A percentile compares a stretch with the other conserved stretches of the same genome.
Conservation (phyloP, 1,140 invertebrate species). For the Alviniconcha marisindica region DNA sequence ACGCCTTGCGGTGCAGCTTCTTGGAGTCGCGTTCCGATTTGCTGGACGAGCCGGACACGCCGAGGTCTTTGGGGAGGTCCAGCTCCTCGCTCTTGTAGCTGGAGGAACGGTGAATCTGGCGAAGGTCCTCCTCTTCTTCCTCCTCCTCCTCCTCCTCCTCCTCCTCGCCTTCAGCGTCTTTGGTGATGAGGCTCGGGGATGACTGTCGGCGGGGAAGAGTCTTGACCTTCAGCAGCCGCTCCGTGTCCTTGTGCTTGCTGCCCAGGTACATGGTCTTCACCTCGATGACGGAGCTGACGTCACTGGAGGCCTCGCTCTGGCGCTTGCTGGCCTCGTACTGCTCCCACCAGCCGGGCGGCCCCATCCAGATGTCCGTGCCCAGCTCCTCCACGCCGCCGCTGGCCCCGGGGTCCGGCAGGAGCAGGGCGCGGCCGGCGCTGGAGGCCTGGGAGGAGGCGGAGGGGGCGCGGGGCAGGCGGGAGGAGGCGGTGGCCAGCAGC, state of each 20-base stretch:
- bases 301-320: constrained; percentile 41
- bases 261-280: constrained; percentile 57
- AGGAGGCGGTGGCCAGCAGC: constrained; percentile 55
- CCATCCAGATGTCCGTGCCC: constrained; percentile 69
- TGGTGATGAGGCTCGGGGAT: constrained; percentile 62
- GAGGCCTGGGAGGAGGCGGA: constrained; percentile 60
- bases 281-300: constrained; percentile 55
- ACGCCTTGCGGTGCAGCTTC: constrained; percentile 78
- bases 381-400: constrained; percentile 49
- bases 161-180: constrained; percentile 61
- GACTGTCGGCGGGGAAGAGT: constrained; percentile 64
- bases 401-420: not conserved
- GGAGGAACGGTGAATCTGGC: constrained; percentile 56
- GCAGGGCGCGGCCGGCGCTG: constrained; percentile 57
- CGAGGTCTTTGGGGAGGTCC: constrained; percentile 43
- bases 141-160: constrained; percentile 59
- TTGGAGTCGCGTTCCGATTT: constrained; percentile 50
- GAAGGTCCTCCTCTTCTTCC: constrained; percentile 42
- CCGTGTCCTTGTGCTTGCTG: constrained; percentile 44
- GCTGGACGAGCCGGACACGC: not conserved
- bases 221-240: constrained; percentile 57
- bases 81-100: constrained; percentile 64
- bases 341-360: constrained; percentile 70
- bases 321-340: constrained; percentile 55
- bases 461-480: constrained; percentile 52